Base-by-base conservation (phyloP, 2,113 vertebrate genomes). In the Ophiodon elongatus region DNA sequence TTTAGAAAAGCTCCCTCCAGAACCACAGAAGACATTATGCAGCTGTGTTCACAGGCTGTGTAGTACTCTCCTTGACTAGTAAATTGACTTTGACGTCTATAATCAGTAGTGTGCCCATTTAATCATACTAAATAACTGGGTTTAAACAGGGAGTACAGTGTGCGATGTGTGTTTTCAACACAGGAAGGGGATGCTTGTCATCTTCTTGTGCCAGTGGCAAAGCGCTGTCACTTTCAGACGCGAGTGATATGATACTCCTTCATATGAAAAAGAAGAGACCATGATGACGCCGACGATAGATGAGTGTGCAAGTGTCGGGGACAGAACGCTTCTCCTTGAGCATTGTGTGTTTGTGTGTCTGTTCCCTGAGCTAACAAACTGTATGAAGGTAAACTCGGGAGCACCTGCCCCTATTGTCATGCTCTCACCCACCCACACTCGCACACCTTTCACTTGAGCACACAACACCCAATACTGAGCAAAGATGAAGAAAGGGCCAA, bases 391-490 rank as follows among this genome's bases (percentile, higher is more conserved):
- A 92, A 93, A 93, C 80, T 69, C 79, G 0, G 74, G 84, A 93
- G 89, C 94, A 94, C 94, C 94, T 94, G 94, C 85, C 92, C 69
- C 85, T 79, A 90, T 92, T 93, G 89, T 94, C 78, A 45, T 10
- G 70, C 85, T 83, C 89, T 80, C 89, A 85, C 87, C 86, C 88
- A 87, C 90, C 86, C 79, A 87, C 85, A 80, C 79, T 88, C 89
- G 39, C 93, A 93, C 93, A 92, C 91, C 91, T 93, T 93, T 93
- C 85, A 88, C 89, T 85, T 94, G 88, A 93, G 88, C 91, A 94
- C 91, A 94, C 94, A 94, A 93, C 91, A 94, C 83, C 91, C 92
- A 94, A 94, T 90, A 92, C 92, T 92, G 91, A 92, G 94, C 45
- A 94, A 94, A 94, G 94, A 93, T 92, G 94, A 93, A 92, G 92